Percentiles rank a stretch among this genome's conserved stretches.
Conservation (phyloP, 2,888 invertebrate species). For the Melanchra persicariae region DNA sequence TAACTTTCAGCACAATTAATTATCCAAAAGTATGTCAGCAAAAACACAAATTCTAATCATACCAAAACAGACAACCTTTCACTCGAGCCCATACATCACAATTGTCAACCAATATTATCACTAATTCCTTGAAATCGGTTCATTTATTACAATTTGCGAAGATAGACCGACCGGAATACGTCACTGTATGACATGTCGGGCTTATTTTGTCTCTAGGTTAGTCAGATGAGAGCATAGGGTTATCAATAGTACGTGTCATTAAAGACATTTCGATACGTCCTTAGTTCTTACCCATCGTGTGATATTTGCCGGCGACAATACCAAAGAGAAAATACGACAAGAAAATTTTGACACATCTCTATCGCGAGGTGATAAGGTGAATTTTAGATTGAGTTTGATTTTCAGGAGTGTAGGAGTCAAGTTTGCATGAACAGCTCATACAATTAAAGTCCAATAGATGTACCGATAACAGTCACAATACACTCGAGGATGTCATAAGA, state of each 20-base stretch:
- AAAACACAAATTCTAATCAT: slow-evolving; percentile 25
- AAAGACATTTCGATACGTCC: slow-evolving; percentile 66
- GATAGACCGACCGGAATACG: slow-evolving; percentile 59
- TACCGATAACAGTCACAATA: slow-evolving; percentile 65
- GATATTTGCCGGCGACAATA: slow-evolving; percentile 68
- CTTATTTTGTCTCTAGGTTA: slow-evolving; percentile 73
- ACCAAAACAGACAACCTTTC: slow-evolving; percentile 31
- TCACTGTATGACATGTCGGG: slow-evolving; percentile 67
- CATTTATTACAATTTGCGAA: slow-evolving; percentile 66
- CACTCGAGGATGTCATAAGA: slow-evolving; percentile 67
- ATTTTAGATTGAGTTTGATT: slow-evolving; percentile 18
- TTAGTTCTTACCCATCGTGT: slow-evolving; percentile 61
- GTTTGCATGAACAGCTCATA: slow-evolving; percentile 56
- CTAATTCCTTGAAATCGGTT: slow-evolving; percentile 68
- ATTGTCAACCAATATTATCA: slow-evolving; percentile 65
- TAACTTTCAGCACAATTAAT: neutral
- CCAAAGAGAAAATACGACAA: slow-evolving; percentile 13
- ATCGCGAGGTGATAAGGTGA: slow-evolving; percentile 4
- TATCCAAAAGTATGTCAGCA: slow-evolving; percentile 16
- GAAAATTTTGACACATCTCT: slow-evolving; percentile 4
- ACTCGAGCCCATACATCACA: slow-evolving; percentile 41
- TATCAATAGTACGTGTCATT: slow-evolving; percentile 67
- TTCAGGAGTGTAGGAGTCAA: neutral
- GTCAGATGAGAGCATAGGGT: slow-evolving; percentile 67
- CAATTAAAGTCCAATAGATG: slow-evolving; percentile 72